Percentiles rank a stretch among this genome's conserved stretches.
phyloP scores from a whole-genome alignment of 2,113 vertebrate genomes.

The Oreochromis spilurus region DNA sequence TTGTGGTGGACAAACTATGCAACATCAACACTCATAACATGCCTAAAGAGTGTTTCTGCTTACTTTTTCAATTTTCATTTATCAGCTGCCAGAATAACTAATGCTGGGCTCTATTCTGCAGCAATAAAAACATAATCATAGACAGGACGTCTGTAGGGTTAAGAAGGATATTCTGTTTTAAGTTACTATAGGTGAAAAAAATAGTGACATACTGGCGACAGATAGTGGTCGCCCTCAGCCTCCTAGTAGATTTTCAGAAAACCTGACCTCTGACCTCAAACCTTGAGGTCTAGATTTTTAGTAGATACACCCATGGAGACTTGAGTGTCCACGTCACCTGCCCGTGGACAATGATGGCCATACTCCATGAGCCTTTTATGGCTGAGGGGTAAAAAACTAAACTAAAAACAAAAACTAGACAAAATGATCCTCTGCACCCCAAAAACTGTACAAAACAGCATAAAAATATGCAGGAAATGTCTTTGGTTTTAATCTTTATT shows the following conservation, averaged over 20 bases:
- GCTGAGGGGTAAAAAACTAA: background rate
- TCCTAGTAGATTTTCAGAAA: background rate
- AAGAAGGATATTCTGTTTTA: background rate
- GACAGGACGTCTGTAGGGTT: fast-evolving
- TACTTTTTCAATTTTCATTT: background rate
- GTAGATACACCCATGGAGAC: background rate
- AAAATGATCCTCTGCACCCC: fast-evolving
- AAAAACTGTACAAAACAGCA: background rate
- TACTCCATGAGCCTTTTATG: background rate
- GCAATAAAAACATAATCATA: background rate
- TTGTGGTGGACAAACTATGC: background rate
- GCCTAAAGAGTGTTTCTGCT: background rate
- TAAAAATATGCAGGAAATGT: background rate
- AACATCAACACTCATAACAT: background rate
- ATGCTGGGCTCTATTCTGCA: fast-evolving
- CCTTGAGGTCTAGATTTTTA: background rate
- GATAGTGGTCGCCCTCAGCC: background rate
- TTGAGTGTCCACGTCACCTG: fast-evolving
- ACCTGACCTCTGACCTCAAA: background rate
- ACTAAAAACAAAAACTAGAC: background rate
- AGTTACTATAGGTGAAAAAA: background rate
- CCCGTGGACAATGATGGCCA: fast-evolving
- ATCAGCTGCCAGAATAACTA: fast-evolving
- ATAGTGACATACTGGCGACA: fast-evolving
- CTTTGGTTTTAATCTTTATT: background rate